These are phyloP conservation scores for Zaprionus lineosus DNA, from an alignment of 2,888 invertebrate genomes.

Conservation along the genomic window DNA sequence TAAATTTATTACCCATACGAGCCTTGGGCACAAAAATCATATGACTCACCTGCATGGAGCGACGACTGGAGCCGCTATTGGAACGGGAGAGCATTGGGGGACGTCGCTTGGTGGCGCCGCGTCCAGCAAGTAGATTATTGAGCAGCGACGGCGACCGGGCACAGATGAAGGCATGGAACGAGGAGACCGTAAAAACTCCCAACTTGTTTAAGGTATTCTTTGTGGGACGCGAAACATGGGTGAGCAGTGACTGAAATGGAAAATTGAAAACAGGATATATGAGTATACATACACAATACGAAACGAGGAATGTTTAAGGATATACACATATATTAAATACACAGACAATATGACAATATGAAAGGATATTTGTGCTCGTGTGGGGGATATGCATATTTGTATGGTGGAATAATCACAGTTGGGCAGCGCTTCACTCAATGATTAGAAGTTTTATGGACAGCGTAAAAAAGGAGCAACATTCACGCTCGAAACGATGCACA, in stretches of 20 bases:
- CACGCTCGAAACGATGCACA: too few relatives aligned
- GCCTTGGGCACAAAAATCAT: slow-evolving; percentile 23
- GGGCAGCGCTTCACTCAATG: too few relatives aligned
- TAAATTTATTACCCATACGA: slow-evolving; percentile 71
- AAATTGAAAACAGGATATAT: too few relatives aligned
- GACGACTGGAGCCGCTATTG: slow-evolving; percentile 93
- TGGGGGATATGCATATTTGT: too few relatives aligned
- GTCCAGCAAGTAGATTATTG: slow-evolving; percentile 94
- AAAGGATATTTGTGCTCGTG: too few relatives aligned
- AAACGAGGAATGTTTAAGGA: neutral
- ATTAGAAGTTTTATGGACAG: too few relatives aligned
- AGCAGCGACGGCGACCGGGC: slow-evolving; percentile 96
- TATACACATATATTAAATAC: neutral
- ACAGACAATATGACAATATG: too few relatives aligned
- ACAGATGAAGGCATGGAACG: slow-evolving; percentile 98
- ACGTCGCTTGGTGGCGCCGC: slow-evolving; percentile 94
- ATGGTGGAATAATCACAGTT: too few relatives aligned
- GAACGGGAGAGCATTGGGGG: slow-evolving; percentile 95
- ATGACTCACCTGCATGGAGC: slow-evolving; percentile 90
- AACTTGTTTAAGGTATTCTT: slow-evolving; percentile 97
- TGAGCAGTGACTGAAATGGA: slow-evolving; percentile 92
- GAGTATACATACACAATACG: too few relatives aligned
- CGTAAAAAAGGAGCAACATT: too few relatives aligned
- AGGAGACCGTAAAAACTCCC: slow-evolving; percentile 98
- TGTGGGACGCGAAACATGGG: slow-evolving; percentile 96